Conservation (phyloP, 2,113 vertebrate genomes). For the Ptychochromis oligacanthus region DNA sequence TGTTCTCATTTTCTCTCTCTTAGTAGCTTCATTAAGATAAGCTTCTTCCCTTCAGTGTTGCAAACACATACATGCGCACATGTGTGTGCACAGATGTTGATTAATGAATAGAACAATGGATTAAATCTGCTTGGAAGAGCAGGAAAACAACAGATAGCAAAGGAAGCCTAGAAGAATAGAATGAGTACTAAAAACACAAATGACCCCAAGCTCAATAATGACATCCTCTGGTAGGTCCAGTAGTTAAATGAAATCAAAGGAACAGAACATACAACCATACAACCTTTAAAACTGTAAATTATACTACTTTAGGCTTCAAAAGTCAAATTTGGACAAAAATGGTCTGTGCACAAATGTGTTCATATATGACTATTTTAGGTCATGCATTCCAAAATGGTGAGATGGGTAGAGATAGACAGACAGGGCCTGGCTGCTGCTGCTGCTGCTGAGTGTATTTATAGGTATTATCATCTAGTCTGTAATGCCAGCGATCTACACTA, state of each 20-base stretch:
- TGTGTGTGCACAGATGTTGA: conserved; percentile 13
- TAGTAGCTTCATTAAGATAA: conserved; percentile 9
- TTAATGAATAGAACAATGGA: conserved; percentile 53
- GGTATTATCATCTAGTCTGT: conserved; percentile 66
- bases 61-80: neutral
- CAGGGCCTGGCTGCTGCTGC: conserved; percentile 51
- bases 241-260: neutral
- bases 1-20: neutral
- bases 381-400: conserved; percentile 75
- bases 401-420: conserved; percentile 65
- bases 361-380: conserved; percentile 73
- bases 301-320: neutral
- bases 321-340: conserved; percentile 28
- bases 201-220: neutral
- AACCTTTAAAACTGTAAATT: neutral
- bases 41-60: neutral
- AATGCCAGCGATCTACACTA: conserved; percentile 50
- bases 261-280: neutral
- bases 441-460: conserved; percentile 63
- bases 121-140: conserved; percentile 32
- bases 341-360: conserved; percentile 34
- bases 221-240: neutral
- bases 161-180: conserved; percentile 41
- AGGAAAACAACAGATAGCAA: conserved; percentile 36
- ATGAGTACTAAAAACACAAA: conserved; percentile 41